Conservation (phyloP, 2,113 vertebrate genomes). For the Chamaetylas fuelleborni region DNA sequence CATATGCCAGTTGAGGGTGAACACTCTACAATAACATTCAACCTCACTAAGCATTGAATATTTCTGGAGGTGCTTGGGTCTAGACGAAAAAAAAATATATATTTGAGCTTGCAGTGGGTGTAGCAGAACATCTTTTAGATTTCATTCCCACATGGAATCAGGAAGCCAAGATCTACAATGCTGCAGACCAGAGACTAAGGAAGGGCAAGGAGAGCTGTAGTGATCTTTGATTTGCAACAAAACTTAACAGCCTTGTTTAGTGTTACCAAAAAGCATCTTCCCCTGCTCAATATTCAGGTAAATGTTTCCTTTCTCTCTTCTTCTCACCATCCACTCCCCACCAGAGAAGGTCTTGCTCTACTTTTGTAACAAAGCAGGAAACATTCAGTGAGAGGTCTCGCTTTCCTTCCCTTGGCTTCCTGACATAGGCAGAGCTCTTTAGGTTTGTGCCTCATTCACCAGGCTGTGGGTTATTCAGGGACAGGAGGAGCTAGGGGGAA, state of each 20-base stretch:
- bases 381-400: fast-evolving
- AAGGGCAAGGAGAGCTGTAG: not conserved
- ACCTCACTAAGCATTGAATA: not conserved
- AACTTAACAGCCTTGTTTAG: not conserved
- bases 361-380: not conserved
- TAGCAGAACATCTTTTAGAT: not conserved
- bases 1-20: not conserved
- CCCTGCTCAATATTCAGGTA: not conserved
- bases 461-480: not conserved
- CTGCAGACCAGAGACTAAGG: not conserved
- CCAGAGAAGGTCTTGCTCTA: not conserved
- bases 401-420: not conserved
- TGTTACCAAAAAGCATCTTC: not conserved
- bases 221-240: not conserved
- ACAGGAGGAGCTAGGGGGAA: not conserved
- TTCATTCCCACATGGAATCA: not conserved
- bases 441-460: not conserved
- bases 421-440: not conserved
- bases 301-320: not conserved
- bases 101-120: not conserved
- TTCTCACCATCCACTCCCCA: not conserved
- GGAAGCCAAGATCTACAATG: not conserved
- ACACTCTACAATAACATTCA: not conserved
- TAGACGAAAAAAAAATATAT: not conserved
- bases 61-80: not conserved